Evolutionary conservation across 2,888 invertebrate species (phyloP), one percentile per base, ranked within the genome.

Genomic region (Amphipoea oculea): DNA sequence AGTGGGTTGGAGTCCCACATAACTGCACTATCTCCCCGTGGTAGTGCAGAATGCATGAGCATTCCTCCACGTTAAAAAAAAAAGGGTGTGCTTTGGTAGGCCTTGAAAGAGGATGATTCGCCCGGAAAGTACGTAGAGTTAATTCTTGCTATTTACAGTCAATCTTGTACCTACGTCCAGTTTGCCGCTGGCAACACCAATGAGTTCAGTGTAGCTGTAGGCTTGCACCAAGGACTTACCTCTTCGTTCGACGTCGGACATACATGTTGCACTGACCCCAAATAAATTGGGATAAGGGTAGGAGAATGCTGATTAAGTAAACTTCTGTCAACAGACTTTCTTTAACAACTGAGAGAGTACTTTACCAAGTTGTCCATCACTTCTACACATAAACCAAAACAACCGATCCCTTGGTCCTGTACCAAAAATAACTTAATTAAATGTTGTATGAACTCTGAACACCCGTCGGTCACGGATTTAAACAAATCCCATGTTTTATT

Each of bases 401-500:
- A 71, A 66, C 40, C 29, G 17, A 65, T 48, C 42, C 14, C 29
- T 40, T 40, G 20, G 2, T 36, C 36, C 23, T 29, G 45, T 40
- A 40, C 29, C 20, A 57, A 62, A 29, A 79, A 79, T 76, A 76
- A 81, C 72, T 82, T 84, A 83, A 84, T 89, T 82, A 83, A 83
- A 73, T 75, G 74, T 77, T 80, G 73, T 78, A 75, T 86, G 70
- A 68, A 57, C 63, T 65, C 20, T 71, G 87, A 85, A 85, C 81
- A 84, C 74, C 76, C 72, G 81, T 75, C 77, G 82, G 81, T 79
- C 81, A 72, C 60, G 67, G 81, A 83, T 84, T 86, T 83, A 70
- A 84, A 85, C 79, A 86, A 89, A 89, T 84, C 90, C 90, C 73
- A 81, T 90, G 91, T 90, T 91, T 92, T 92, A 91, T 91, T 88